Conservation (phyloP, 2,888 invertebrate genomes). For the Belgica antarctica region DNA sequence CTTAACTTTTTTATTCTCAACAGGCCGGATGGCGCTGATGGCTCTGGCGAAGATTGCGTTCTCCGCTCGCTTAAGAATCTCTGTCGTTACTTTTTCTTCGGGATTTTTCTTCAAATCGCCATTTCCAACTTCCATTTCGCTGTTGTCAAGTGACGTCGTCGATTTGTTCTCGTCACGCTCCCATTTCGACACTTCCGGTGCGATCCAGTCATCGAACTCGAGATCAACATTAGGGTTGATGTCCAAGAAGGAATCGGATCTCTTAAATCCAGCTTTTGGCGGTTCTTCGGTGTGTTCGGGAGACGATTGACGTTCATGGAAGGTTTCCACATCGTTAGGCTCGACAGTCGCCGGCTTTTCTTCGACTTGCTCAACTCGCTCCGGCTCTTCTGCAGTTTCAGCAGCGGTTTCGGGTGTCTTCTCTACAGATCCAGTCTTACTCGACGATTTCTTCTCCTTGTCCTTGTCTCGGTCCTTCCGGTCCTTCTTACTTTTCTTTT, state of each 20-base stretch:
- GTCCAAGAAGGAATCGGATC: constrained; percentile 50
- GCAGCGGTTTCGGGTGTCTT: constrained; percentile 47
- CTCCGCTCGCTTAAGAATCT: constrained; percentile 86
- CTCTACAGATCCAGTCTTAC: constrained; percentile 17
- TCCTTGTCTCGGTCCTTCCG: constrained; percentile 53
- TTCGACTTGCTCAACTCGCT: background rate
- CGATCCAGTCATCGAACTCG: constrained; percentile 47
- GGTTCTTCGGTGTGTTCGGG: background rate
- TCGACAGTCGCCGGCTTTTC: background rate
- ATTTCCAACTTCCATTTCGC: constrained; percentile 58
- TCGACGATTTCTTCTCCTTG: constrained; percentile 46
- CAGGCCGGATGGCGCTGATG: constrained; percentile 74
- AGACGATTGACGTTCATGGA: background rate
- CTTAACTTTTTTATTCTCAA: constrained; percentile 74
- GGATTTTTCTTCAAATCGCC: constrained; percentile 48
- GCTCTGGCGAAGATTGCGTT: constrained; percentile 89
- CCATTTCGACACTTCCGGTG: constrained; percentile 83
- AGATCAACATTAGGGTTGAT: constrained; percentile 50
- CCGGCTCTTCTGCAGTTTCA: background rate
- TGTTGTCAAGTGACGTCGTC: constrained; percentile 46
- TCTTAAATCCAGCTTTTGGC: constrained; percentile 47
- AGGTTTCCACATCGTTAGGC: constrained; percentile 11
- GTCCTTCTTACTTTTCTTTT: constrained; percentile 55
- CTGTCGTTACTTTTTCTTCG: constrained; percentile 72
- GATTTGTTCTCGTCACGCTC: constrained; percentile 66